Percentiles rank a stretch among this genome's conserved stretches.
These are phyloP conservation scores for Ganaspis brasiliensis DNA, from an alignment of 2,888 invertebrate genomes.

Conservation along the genomic window DNA sequence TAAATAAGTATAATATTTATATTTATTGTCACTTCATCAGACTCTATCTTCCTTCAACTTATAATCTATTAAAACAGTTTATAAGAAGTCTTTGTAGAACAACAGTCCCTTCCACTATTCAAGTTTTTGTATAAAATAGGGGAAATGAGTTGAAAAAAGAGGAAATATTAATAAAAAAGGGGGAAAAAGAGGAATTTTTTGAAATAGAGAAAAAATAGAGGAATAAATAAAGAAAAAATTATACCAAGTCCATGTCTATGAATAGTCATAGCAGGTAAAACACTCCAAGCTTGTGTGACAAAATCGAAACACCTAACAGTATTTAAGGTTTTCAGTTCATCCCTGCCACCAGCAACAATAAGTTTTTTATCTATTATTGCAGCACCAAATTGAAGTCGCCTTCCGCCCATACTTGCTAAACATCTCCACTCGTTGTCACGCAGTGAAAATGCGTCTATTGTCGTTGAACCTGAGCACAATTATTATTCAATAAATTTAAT, in stretches of 20 bases:
- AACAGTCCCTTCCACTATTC: too few species aligned
- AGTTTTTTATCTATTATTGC: conserved; percentile 92
- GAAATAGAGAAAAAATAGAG: too few species aligned
- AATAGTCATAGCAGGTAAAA: conserved; percentile 93
- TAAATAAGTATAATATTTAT: too few species aligned
- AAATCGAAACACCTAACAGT: conserved; percentile 95
- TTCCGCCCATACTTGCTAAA: conserved; percentile 89
- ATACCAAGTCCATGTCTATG: conserved; percentile 90
- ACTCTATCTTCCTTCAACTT: too few species aligned
- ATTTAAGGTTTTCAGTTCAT: conserved; percentile 96
- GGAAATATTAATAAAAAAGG: too few species aligned
- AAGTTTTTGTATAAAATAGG: too few species aligned
- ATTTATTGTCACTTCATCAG: too few species aligned
- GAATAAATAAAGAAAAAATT: too few species aligned
- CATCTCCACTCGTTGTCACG: conserved; percentile 90
- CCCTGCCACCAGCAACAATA: conserved; percentile 94
- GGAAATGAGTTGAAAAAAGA: too few species aligned
- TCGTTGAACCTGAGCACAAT: conserved; percentile 89
- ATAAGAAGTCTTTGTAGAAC: too few species aligned
- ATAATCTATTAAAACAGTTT: too few species aligned
- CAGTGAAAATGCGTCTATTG: conserved; percentile 94
- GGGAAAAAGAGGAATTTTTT: too few species aligned
- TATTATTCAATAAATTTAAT: neutral
- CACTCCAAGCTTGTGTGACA: conserved; percentile 89
- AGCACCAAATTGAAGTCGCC: conserved; percentile 95